Base-by-base conservation (phyloP, 2,888 invertebrate genomes). In the Reticulitermes lucifugus region DNA sequence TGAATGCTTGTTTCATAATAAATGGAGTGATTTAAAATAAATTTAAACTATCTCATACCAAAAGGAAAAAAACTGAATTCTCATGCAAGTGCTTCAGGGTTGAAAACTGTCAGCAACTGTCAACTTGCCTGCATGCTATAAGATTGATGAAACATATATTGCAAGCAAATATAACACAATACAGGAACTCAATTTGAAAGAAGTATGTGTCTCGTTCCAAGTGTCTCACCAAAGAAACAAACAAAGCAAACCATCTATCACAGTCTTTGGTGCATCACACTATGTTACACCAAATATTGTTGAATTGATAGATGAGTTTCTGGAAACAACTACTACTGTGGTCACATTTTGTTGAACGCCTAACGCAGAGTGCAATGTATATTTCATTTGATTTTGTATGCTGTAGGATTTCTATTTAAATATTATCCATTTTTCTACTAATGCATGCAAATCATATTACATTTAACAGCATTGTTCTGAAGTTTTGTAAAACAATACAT, bases 321-420 rank as follows among this genome's bases (percentile, higher is more conserved):
- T n/a, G n/a, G 18, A 35, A 41, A 22, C 22, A 35, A 73, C 35
- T 41, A 21, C 18, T 55, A 55, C 14, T 18, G 25, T n/a, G 25
- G 35, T 51, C 71, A 83, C 71, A 73, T 29, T 55, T 75, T 71
- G 80, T n/a, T 80, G 55, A 80, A 79, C 55, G 5, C 55, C 59
- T 79, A 43, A 43, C 70, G 81, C 81, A 70, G 46, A 81, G 65
- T 81, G 81, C 81, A 81, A 81, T 81, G 81, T 81, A 81, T 81
- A 80, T 84, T 84, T 84, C 84, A 84, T 80, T 73, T 59, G 77
- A 79, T 85, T 85, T 85, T 85, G 85, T 85, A 85, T 83, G 83
- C 85, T 83, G 79, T 85, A 85, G 85, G 79, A 83, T 79, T 77
- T 79, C 60, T 83, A 83, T 59, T 70, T 79, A 46, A 55, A 83